Evolutionary conservation across 2,888 invertebrate species (phyloP), one percentile per base, ranked within the genome.

Genomic region (Poecilus cupreus): DNA sequence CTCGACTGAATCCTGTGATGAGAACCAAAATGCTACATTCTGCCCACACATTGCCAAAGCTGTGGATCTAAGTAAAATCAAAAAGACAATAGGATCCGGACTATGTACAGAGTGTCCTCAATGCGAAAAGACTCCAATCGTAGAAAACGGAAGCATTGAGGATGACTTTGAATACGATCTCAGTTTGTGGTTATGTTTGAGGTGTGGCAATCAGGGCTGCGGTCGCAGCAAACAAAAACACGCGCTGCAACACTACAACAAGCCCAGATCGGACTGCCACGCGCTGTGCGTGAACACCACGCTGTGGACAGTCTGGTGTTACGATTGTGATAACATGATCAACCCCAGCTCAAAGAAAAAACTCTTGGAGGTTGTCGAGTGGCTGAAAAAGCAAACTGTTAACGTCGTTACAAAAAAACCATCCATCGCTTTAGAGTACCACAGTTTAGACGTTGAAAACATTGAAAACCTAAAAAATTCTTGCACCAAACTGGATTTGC

Each of bases 141-240:
- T 88, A 85, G 39, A 90, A 90, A 82, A 87, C 89, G 10, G 88
- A 88, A 87, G 88, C 51, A 84, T 85, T 81, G 84, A 85, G 39
- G 83, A 84, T 8, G 87, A 86, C 82, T 89, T 88, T 76, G 91
- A 91, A 83, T 89, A 89, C 68, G 92, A 92, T 84, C 87, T 88
- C 70, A 90, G 90, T 0, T 88, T 95, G 82, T 96, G 95, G 95
- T 91, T 97, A 89, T 97, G 97, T 86, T 89, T 97, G 82, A 93
- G 94, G 83, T 97, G 97, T 88, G 96, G 95, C 1, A 90, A 93
- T 54, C 94, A 94, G 86, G 91, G 93, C 20, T 97, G 97, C 88
- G 95, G 95, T 1, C 90, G 93, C 72, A 89, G 91, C 3, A 90
- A 92, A 74, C 92, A 93, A 85, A 91, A 93, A 84, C 96, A 96